Conservation (phyloP, 2,888 invertebrate genomes). For the Mimumesa dahlbomi region DNA sequence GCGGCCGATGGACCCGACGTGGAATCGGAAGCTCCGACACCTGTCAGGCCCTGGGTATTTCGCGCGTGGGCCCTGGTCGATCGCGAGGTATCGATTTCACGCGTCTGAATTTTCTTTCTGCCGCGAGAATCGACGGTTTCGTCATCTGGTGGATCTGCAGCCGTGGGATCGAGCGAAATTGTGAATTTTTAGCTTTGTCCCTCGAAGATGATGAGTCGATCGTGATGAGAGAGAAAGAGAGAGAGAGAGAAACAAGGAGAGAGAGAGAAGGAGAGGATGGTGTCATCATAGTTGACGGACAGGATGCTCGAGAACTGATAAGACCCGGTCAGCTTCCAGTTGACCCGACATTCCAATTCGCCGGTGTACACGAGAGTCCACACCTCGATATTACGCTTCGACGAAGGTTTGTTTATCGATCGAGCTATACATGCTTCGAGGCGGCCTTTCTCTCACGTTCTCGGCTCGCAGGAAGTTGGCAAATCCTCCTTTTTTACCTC, state of each 20-base stretch:
- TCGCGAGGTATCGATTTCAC: not conserved
- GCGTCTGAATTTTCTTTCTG: not conserved
- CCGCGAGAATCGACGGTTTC: not conserved
- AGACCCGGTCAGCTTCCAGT: slow-evolving; percentile 12
- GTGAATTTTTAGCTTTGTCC: too few species aligned
- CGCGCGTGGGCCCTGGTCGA: slow-evolving; percentile 23
- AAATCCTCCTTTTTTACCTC: slow-evolving; percentile 52
- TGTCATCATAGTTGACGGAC: not conserved
- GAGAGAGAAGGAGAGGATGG: too few species aligned
- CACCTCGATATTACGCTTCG: slow-evolving; percentile 58
- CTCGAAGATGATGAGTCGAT: too few species aligned
- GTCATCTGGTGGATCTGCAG: too few species aligned
- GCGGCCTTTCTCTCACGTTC: slow-evolving; percentile 60
- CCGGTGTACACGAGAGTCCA: slow-evolving; percentile 43
- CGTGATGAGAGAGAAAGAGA: too few species aligned
- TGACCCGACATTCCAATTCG: slow-evolving; percentile 37
- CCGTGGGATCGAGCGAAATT: too few species aligned
- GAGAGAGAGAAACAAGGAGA: too few species aligned
- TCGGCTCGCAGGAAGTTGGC: slow-evolving; percentile 56
- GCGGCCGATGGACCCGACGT: slow-evolving; percentile 24
- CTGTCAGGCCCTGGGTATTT: slow-evolving; percentile 37
- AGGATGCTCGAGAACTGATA: slow-evolving; percentile 16
- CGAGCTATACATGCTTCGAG: slow-evolving; percentile 49
- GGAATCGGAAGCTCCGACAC: slow-evolving; percentile 54
- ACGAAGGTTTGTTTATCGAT: slow-evolving; percentile 61